Conservation (phyloP, 2,888 invertebrate genomes). For the Leptothorax acervorum region DNA sequence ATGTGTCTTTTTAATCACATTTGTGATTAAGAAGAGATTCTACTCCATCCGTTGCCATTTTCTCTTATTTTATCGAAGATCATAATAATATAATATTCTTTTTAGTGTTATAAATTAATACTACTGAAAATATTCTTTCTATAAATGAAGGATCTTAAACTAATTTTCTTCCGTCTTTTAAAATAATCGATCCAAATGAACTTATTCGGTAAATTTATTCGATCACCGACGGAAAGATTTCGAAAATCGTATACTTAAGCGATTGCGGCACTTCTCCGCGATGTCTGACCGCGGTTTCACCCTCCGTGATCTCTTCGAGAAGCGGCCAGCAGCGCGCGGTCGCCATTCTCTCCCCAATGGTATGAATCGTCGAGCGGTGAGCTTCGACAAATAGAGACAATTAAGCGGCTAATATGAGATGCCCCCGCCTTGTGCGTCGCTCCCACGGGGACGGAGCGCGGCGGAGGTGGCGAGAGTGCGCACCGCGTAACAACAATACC, state of each 20-base stretch:
- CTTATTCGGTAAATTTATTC: not conserved
- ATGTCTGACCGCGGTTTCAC: not conserved
- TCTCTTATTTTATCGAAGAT: not conserved
- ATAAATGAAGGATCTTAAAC: not conserved
- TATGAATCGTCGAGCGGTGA: constrained; percentile 68
- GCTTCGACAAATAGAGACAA: constrained; percentile 79
- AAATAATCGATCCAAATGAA: not conserved
- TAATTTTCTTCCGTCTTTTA: not conserved
- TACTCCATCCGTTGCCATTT: not conserved
- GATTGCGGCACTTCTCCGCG: not conserved
- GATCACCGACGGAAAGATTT: not conserved
- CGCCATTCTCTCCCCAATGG: constrained; percentile 53
- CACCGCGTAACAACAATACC: constrained; percentile 75
- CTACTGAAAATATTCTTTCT: not conserved
- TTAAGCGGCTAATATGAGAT: constrained; percentile 79
- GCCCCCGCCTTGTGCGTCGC: constrained; percentile 70
- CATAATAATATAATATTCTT: not conserved
- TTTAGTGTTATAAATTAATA: not conserved
- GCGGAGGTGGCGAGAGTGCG: constrained; percentile 35
- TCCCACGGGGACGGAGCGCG: constrained; percentile 64
- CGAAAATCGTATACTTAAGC: not conserved
- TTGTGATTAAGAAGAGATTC: not conserved
- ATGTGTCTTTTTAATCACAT: not conserved
- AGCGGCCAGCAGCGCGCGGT: constrained; percentile 18
- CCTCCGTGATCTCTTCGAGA: constrained; percentile 24